phyloP scores from a whole-genome alignment of 1,140 invertebrate genomes.

The Sarcophaga peregrina region DNA sequence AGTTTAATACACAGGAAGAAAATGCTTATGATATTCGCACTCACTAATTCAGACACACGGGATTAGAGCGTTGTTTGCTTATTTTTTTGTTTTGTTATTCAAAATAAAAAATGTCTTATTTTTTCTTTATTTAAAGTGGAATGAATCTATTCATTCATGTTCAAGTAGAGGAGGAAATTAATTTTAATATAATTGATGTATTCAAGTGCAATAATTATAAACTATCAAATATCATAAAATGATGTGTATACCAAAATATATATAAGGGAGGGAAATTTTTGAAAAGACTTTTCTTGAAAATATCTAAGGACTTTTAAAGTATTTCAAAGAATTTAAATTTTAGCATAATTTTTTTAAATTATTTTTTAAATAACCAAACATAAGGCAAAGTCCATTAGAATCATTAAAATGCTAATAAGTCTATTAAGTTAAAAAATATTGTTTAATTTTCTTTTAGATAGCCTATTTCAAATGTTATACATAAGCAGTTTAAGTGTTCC shows the following conservation, averaged over 20 bases:
- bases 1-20: constrained; percentile 34
- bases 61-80: neutral
- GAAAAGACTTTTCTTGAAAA: neutral
- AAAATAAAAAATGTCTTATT: neutral
- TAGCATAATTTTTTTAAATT: too few species aligned
- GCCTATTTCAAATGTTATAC: too few species aligned
- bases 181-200: constrained; percentile 30
- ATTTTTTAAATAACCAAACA: too few species aligned
- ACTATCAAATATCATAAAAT: too few species aligned
- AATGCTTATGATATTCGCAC: constrained; percentile 22
- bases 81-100: neutral
- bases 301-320: neutral
- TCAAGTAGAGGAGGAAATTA: constrained; percentile 32
- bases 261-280: neutral
- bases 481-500: too few species aligned
- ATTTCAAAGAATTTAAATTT: neutral
- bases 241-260: too few species aligned
- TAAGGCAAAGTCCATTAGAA: too few species aligned
- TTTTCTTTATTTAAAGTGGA: constrained; percentile 26
- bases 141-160: constrained; percentile 28
- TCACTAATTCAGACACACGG: constrained; percentile 18
- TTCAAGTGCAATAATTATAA: constrained; percentile 26
- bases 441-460: too few species aligned
- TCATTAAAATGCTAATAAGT: too few species aligned
- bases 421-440: too few species aligned